A percentile compares a stretch with the other conserved stretches of the same genome.
Conservation (phyloP, 2,797 vertebrate genomes). For the Galagoides demidoff region DNA sequence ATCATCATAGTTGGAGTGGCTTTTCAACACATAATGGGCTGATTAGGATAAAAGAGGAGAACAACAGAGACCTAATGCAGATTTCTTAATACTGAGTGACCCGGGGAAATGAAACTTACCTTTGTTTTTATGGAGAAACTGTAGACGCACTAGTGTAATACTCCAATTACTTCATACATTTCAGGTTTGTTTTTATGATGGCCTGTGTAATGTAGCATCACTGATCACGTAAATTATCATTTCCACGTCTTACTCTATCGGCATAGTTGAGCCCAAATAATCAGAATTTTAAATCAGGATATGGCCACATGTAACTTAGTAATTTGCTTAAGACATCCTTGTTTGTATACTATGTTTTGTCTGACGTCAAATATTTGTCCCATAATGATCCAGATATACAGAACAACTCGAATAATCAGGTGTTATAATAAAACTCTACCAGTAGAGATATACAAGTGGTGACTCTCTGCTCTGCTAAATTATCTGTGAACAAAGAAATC, state of each 20-base stretch:
- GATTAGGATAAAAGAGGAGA: not conserved
- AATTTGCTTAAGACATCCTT: not conserved
- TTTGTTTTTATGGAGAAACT: not conserved
- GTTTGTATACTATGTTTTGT: not conserved
- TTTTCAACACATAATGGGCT: not conserved
- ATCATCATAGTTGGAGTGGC: rapidly evolving
- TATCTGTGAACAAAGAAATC: slow-evolving; percentile 70
- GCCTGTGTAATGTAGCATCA: not conserved
- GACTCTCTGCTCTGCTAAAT: slow-evolving; percentile 58
- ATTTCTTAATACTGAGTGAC: not conserved
- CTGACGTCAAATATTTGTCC: slow-evolving; percentile 29
- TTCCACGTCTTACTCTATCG: not conserved
- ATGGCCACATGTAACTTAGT: not conserved
- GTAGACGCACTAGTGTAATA: not conserved
- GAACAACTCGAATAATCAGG: slow-evolving; percentile 6
- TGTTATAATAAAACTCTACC: slow-evolving; percentile 60
- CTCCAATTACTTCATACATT: not conserved
- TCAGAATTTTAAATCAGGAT: not conserved
- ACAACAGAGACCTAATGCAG: not conserved
- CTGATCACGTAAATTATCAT: not conserved
- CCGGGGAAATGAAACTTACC: not conserved
- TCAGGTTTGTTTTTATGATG: not conserved
- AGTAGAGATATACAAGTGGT: slow-evolving; percentile 54
- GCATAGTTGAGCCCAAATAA: not conserved
- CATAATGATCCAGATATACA: slow-evolving; percentile 60